Evolutionary conservation across 1,140 invertebrate species (phyloP).

Genomic region (Pseudomyrmex cubaensis): DNA sequence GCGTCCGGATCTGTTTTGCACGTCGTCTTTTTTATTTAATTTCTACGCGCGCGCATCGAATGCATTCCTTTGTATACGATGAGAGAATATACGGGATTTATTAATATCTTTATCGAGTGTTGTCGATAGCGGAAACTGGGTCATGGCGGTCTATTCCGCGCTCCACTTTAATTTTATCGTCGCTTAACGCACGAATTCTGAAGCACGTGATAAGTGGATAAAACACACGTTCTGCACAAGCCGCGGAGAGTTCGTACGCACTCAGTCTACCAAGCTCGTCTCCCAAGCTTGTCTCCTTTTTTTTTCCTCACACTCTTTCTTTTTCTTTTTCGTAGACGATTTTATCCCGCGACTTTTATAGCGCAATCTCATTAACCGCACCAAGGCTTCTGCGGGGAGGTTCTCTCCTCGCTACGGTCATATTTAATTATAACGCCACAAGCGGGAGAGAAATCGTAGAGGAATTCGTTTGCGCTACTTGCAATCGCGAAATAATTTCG

Average conservation of each 20-base stretch:
- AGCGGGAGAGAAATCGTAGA: too few species aligned
- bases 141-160: conserved; percentile 63
- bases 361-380: conserved; percentile 4
- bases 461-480: too few species aligned
- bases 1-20: neutral
- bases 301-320: neutral
- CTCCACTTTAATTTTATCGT: conserved; percentile 65
- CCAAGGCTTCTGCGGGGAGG: too few species aligned
- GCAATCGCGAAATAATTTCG: too few species aligned
- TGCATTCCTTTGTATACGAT: conserved; percentile 16
- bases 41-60: neutral
- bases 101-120: conserved; percentile 62
- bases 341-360: neutral
- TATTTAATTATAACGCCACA: too few species aligned
- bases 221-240: neutral
- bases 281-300: neutral
- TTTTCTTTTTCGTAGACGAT: neutral
- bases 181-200: conserved; percentile 60
- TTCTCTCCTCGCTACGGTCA: too few species aligned
- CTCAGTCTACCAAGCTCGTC: neutral
- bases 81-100: conserved; percentile 24
- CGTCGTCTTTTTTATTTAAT: conserved; percentile 11
- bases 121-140: conserved; percentile 62
- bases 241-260: neutral
- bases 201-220: conserved; percentile 50